Evolutionary conservation across 2,797 vertebrate genomes (phyloP), one percentile per base, ranked within the genome.

Genomic region (Syngnathus acus): DNA sequence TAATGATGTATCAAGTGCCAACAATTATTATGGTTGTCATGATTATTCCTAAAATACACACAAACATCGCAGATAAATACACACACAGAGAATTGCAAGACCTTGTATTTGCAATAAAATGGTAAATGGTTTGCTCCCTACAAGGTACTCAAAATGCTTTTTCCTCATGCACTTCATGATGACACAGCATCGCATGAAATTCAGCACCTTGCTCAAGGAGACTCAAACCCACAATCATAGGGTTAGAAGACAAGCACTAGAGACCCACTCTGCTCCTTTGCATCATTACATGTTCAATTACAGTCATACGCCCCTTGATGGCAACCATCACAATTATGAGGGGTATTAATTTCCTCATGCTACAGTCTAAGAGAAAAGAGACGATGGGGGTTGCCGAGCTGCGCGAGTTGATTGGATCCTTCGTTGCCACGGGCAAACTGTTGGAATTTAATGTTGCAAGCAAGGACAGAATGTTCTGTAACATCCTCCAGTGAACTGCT

Each of bases 241-340:
- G 2, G 5, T 16, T 16, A 6, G 48, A 3, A 19, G 64, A 82
- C 74, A 68, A 53, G 66, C 48, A 67, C 1, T 68, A 73, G 21
- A 69, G 72, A 65, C 53, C 58, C 38, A 43, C 77, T 69, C 42
- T 63, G 39, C 57, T 79, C 77, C 78, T 79, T 66, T 0, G 54
- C 70, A 72, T 70, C 62, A 72, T 77, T 80, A 78, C 68, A 83
- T 80, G 83, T 85, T 83, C 83, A 78, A 82, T 87, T 82, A 74
- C 82, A 78, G 72, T 40, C 37, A 2, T 47, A 40, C 76, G 74
- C 74, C 72, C 57, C 69, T 67, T 4, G 47, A 72, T 53, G n/a
- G 73, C 78, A 78, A 84, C 76, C 58, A 65, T 77, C 79, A 87
- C 82, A 81, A 85, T 86, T 84, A 81, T 71, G 82, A 69, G 70